Conservation (phyloP, 2,888 invertebrate genomes). For the Drosophila merina region DNA sequence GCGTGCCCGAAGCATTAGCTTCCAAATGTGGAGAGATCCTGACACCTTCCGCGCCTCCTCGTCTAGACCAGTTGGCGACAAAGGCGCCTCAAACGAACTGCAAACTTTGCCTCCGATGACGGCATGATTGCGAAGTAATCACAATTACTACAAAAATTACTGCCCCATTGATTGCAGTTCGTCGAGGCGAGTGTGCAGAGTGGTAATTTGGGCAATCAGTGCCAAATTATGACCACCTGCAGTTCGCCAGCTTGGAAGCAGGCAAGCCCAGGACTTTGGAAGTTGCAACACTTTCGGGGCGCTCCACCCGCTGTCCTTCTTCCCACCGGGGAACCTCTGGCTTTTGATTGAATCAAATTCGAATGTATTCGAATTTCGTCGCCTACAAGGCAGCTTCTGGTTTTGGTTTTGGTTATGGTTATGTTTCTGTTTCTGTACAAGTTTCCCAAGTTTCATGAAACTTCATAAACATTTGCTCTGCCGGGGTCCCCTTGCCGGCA, state of each 20-base stretch:
- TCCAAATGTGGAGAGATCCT: constrained; percentile 1
- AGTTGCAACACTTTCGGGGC: neutral
- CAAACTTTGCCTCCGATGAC: constrained; percentile 7
- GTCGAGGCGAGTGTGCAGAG: neutral
- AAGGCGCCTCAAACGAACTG: constrained; percentile 8
- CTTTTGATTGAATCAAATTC: constrained; percentile 61
- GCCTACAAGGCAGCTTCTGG: constrained; percentile 6
- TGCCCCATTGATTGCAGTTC: constrained; percentile 25
- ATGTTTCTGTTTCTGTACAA: constrained; percentile 39
- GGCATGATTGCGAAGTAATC: constrained; percentile 13
- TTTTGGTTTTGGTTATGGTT: too few relatives aligned
- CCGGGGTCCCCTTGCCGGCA: constrained; percentile 29
- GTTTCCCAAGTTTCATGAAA: constrained; percentile 34
- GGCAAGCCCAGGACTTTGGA: too few relatives aligned
- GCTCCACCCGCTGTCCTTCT: neutral
- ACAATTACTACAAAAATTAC: constrained; percentile 25
- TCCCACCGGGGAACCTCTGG: neutral
- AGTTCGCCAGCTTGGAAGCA: neutral
- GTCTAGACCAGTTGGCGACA: constrained; percentile 33
- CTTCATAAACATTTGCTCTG: constrained; percentile 62
- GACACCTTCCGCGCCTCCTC: neutral
- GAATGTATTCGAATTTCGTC: constrained; percentile 43
- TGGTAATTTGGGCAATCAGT: constrained; percentile 33
- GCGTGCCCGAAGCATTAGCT: neutral
- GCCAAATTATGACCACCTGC: constrained; percentile 33